Base-by-base conservation (phyloP, 2,797 vertebrate genomes). In the Melopsittacus undulatus region DNA sequence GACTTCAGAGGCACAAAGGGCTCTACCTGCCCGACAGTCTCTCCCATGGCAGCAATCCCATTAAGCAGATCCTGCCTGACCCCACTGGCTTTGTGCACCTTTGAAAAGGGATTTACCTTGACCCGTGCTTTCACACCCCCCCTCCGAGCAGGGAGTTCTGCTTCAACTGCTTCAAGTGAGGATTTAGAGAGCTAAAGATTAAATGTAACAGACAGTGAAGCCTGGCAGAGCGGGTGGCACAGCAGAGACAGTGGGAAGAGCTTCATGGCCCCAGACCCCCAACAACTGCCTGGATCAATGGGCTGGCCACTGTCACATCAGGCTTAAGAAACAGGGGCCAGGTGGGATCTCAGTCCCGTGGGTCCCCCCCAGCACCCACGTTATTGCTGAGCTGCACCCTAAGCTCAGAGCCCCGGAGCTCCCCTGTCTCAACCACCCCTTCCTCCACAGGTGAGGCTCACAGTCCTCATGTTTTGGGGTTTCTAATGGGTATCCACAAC, bases 181-280 rank as follows among this genome's bases (percentile, higher is more conserved):
- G 43, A n/a, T 54, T 68, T 62, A 17, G 48, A 61, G 54, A 43
- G 54, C 49, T 36, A 61, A 43, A 54, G 62, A 34, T 27, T 22
- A 66, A 79, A 61, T 48, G 12, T 27, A 68, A 74, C 9, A 10
- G 1, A 11, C 54, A 48, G 62, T 2, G 1, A 46, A 38, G 62
- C 23, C 61, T 27, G 11, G 23, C 5, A 1, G 74, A 12, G 17
- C 1, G 4, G 15, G 46, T 7, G 26, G 36, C 3, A 2, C 42
- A 68, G 89, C 32, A 45, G n/a, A 23, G 46, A 29, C 5, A 0
- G 36, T 32, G 74, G 57, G 62, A 40, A 46, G 56, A 63, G 49
- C n/a, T 56, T 59, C 68, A 5, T 3, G 22, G 43, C 26, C 74
- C 51, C 68, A 36, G 29, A 36, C 23, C 43, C n/a, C 61, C 7